A percentile compares a stretch with the other conserved stretches of the same genome.
These are phyloP conservation scores for Carcinoscorpius rotundicauda DNA, from an alignment of 1,140 invertebrate genomes.

Conservation along the genomic window DNA sequence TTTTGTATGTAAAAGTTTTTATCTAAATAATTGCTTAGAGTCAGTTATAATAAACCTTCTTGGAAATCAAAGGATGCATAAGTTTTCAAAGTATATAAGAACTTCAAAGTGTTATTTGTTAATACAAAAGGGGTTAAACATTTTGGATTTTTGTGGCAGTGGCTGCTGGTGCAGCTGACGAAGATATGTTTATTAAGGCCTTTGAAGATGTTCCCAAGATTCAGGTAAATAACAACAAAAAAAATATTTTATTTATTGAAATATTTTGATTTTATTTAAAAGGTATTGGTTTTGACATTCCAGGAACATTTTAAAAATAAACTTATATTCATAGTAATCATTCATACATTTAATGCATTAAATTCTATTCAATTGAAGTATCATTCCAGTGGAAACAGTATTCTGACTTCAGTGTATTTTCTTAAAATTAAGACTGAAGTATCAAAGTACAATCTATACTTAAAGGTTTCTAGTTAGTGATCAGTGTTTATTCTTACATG, in stretches of 20 bases:
- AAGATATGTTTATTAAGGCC: constrained; percentile 68
- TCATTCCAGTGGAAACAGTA: not conserved
- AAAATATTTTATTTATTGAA: not conserved
- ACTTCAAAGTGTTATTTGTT: no score
- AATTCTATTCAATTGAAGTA: not conserved
- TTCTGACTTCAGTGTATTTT: no score
- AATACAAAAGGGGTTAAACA: no score
- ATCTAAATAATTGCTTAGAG: no score
- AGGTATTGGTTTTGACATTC: not conserved
- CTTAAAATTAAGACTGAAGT: no score
- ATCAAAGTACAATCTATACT: no score
- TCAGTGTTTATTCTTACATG: no score
- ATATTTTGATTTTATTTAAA: not conserved
- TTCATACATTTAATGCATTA: not conserved
- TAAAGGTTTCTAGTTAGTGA: no score
- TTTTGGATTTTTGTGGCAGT: constrained; percentile 11
- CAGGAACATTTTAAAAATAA: not conserved
- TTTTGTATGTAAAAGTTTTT: no score
- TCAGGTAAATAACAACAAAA: constrained; percentile 34
- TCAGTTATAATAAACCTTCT: no score
- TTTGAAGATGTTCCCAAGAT: constrained; percentile 73
- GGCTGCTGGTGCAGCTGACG: constrained; percentile 52
- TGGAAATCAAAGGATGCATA: no score
- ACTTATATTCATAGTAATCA: not conserved
- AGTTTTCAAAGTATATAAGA: no score